These are phyloP conservation scores for Pteromalus puparum DNA, from an alignment of 1,140 invertebrate genomes.

Conservation along the genomic window DNA sequence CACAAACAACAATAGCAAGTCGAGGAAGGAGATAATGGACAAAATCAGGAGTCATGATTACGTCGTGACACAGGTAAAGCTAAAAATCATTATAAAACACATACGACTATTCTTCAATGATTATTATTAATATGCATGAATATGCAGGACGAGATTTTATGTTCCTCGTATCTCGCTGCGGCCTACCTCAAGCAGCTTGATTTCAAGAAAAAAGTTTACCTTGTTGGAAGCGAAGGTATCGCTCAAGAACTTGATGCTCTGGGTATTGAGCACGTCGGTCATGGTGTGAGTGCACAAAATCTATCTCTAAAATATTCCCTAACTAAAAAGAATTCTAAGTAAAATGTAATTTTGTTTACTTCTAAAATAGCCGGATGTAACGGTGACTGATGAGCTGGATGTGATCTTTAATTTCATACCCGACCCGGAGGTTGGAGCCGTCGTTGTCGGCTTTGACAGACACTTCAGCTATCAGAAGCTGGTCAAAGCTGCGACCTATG, in stretches of 20 bases:
- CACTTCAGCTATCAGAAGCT: conserved; percentile 95
- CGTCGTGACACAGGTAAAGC: conserved; percentile 72
- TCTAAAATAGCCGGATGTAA: conserved; percentile 32
- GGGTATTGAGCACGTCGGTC: conserved; percentile 83
- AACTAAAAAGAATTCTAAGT: too few species aligned
- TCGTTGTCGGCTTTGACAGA: conserved; percentile 95
- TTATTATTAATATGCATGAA: neutral
- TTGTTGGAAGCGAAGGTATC: conserved; percentile 88
- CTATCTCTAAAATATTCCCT: neutral
- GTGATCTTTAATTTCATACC: conserved; percentile 71
- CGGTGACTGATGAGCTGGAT: conserved; percentile 23
- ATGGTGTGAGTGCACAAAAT: conserved; percentile 34
- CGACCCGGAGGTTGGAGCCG: conserved; percentile 91
- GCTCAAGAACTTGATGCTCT: conserved; percentile 86
- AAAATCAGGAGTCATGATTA: conserved; percentile 88
- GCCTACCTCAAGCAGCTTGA: conserved; percentile 84
- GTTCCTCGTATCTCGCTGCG: conserved; percentile 90
- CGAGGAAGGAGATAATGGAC: conserved; percentile 83
- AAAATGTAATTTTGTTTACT: neutral
- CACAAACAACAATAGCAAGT: conserved; percentile 96
- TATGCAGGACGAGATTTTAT: conserved; percentile 85
- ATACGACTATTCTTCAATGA: too few species aligned
- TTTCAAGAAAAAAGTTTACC: conserved; percentile 90
- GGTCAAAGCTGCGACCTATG: conserved; percentile 91
- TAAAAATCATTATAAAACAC: neutral